Percentiles rank a stretch among this genome's conserved stretches.
Evolutionary conservation across 2,797 vertebrate genomes (phyloP).

Genomic region (Darevskia nairensis): DNA sequence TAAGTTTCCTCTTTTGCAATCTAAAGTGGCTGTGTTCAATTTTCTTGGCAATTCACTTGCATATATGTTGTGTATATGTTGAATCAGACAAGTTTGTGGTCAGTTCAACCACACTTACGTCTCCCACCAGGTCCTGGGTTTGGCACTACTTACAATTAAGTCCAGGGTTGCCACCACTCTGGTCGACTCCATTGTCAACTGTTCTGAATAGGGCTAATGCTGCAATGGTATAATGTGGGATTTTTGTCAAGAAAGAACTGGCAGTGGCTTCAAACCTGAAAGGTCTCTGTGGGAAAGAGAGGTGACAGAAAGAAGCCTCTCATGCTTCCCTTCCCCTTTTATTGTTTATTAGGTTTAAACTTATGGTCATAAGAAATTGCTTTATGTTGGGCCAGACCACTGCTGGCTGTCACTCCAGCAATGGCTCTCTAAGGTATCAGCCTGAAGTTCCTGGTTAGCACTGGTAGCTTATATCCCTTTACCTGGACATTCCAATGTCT

Average conservation of each 20-base stretch:
- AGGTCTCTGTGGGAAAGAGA: not conserved
- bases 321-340: not conserved
- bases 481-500: too few relatives aligned
- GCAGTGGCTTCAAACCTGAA: not conserved
- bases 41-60: too few relatives aligned
- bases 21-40: too few relatives aligned
- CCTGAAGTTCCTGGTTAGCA: not conserved
- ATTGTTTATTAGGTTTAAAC: not conserved
- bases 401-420: not conserved
- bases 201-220: not conserved
- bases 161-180: too few relatives aligned
- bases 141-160: too few relatives aligned
- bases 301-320: not conserved
- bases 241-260: not conserved
- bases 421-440: too few relatives aligned
- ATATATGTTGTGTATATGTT: too few relatives aligned
- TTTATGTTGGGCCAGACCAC: not conserved
- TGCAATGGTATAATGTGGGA: not conserved
- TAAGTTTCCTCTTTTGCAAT: too few relatives aligned
- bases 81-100: too few relatives aligned
- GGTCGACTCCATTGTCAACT: too few relatives aligned
- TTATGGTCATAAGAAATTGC: not conserved
- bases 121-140: too few relatives aligned
- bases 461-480: not conserved
- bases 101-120: too few relatives aligned